Conservation (phyloP, 2,888 invertebrate genomes). For the Theodoxus fluviatilis region DNA sequence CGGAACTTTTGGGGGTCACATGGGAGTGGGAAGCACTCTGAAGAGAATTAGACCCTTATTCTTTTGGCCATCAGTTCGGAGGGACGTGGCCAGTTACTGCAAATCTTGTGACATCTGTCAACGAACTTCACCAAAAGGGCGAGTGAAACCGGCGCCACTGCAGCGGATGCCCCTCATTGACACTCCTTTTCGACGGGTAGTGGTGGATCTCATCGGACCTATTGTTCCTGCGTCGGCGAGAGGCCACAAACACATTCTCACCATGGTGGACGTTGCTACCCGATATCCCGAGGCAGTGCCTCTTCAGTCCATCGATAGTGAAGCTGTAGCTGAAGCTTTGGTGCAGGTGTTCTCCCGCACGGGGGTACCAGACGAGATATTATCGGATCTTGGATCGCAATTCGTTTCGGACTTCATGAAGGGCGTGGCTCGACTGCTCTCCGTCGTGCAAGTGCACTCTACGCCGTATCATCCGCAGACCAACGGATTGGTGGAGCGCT, state of each 20-base stretch:
- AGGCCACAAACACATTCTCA: conserved; percentile 35
- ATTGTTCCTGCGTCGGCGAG: conserved; percentile 31
- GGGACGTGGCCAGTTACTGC: conserved; percentile 32
- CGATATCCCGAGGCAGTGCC: conserved; percentile 34
- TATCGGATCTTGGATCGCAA: conserved; percentile 38
- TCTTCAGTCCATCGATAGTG: conserved; percentile 29
- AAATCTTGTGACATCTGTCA: conserved; percentile 38
- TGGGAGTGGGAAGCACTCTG: no score
- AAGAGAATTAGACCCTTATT: no score
- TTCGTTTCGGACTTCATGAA: conserved; percentile 33
- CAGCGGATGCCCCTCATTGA: conserved; percentile 33
- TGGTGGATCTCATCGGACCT: conserved; percentile 40
- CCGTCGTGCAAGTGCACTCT: not conserved
- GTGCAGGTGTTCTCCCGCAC: conserved; percentile 29
- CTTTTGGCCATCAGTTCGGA: conserved; percentile 36
- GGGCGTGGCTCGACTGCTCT: no score
- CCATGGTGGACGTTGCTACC: conserved; percentile 34
- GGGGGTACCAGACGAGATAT: conserved; percentile 34
- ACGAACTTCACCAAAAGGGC: conserved; percentile 31
- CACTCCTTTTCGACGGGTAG: conserved; percentile 34
- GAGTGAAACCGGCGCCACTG: conserved; percentile 29
- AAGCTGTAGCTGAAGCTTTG: conserved; percentile 37
- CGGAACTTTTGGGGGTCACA: no score
- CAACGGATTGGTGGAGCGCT: conserved; percentile 14
- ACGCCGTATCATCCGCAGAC: conserved; percentile 17